Evolutionary conservation across 2,797 vertebrate species (phyloP).

Genomic region (Oreochromis grahami): DNA sequence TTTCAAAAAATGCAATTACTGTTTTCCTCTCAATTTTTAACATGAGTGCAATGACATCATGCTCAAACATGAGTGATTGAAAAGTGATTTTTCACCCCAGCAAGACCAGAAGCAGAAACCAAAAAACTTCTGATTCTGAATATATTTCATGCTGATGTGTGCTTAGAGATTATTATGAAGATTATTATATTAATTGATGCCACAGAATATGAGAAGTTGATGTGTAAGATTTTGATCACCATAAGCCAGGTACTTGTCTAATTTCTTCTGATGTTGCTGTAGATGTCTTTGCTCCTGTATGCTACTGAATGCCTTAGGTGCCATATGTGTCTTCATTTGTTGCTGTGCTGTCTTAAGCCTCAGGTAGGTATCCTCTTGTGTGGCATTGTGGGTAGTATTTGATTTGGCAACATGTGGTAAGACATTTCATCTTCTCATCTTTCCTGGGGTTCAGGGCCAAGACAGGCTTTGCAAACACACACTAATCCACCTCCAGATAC

Average conservation of each 20-base stretch:
- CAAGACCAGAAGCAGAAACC: background rate
- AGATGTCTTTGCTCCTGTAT: background rate
- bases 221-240: background rate
- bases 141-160: background rate
- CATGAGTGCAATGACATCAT: background rate
- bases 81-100: background rate
- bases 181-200: background rate
- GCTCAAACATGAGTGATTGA: background rate
- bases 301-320: background rate
- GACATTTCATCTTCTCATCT: conserved; percentile 43
- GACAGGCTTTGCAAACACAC: conserved; percentile 47
- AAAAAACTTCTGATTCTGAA: background rate
- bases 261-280: background rate
- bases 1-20: background rate
- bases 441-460: conserved; percentile 27
- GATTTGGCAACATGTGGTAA: conserved; percentile 37
- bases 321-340: background rate
- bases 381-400: conserved; percentile 23
- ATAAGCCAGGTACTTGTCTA: background rate
- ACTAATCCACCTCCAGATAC: conserved; percentile 39
- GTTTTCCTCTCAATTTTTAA: background rate
- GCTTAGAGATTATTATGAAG: background rate
- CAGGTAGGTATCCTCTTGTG: conserved; percentile 16
- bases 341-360: conserved; percentile 13
- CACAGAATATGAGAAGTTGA: background rate